These are phyloP conservation scores for Eupithecia subumbrata DNA, from an alignment of 2,888 invertebrate species.

Conservation along the genomic window DNA sequence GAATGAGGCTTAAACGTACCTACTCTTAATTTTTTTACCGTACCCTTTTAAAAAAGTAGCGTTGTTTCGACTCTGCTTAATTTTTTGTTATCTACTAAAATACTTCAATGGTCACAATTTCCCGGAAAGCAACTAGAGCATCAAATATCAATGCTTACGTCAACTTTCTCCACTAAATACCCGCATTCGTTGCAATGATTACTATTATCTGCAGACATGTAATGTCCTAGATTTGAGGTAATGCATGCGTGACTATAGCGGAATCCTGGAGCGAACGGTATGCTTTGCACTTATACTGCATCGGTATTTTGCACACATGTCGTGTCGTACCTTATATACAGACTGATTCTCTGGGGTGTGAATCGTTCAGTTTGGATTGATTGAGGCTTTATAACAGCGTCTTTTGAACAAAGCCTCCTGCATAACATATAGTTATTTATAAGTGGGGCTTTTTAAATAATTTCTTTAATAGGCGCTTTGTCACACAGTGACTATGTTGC, in stretches of 20 bases:
- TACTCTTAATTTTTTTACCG: not conserved
- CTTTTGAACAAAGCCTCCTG: not conserved
- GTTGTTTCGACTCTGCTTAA: not conserved
- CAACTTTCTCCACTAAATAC: constrained; percentile 16
- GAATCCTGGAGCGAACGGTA: constrained; percentile 25
- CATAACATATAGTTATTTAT: not conserved
- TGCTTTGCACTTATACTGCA: constrained; percentile 7
- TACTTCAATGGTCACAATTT: not conserved
- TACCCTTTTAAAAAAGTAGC: not conserved
- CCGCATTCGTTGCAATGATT: constrained; percentile 14
- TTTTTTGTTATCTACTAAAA: not conserved
- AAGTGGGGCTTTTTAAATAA: not conserved
- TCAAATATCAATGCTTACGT: constrained; percentile 3
- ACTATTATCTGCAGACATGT: constrained; percentile 19
- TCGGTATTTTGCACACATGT: not conserved
- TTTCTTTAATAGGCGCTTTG: not conserved
- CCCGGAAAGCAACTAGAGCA: not conserved
- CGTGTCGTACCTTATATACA: not conserved
- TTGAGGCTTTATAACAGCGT: not conserved
- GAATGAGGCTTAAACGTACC: not conserved
- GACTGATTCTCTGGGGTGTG: not conserved
- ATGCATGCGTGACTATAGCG: constrained; percentile 28
- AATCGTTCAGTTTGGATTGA: not conserved
- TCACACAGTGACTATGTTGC: not conserved
- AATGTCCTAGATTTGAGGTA: constrained; percentile 23